A percentile compares a stretch with the other conserved stretches of the same genome.
Conservation (phyloP, 2,797 vertebrate genomes). For the Aeoliscus strigatus region DNA sequence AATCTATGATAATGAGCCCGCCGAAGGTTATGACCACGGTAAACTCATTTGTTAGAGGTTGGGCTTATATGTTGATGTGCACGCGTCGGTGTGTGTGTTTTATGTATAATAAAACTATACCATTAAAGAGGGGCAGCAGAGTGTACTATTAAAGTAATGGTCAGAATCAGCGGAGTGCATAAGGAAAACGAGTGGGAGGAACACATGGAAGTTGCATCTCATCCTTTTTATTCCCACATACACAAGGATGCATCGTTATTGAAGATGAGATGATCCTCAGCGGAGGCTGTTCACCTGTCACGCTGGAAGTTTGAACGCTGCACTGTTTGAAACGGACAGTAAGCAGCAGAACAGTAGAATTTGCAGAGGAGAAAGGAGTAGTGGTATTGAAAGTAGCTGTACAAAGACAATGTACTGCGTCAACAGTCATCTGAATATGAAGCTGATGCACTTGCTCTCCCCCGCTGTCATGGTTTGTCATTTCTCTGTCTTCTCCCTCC, state of each 20-base stretch:
- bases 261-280: no score
- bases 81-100: conserved; percentile 5
- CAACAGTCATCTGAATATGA: conserved; percentile 9
- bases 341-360: no score
- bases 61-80: conserved; percentile 12
- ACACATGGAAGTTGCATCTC: conserved; percentile 67
- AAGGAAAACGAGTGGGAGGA: conserved; percentile 15
- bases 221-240: conserved; percentile 57
- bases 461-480: conserved; percentile 1
- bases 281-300: no score
- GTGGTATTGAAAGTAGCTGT: no score
- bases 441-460: not conserved
- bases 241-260: no score
- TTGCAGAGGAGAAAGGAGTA: conserved; percentile 3
- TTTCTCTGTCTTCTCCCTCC: conserved; percentile 1
- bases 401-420: not conserved
- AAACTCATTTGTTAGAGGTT: conserved; percentile 76
- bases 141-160: conserved; percentile 64
- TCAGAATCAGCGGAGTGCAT: conserved; percentile 40
- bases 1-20: conserved; percentile 79
- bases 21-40: conserved; percentile 77
- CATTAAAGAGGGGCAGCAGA: conserved; percentile 52
- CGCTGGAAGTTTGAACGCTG: no score
- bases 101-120: conserved; percentile 43
- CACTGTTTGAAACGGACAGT: no score